Conservation (phyloP, 2,113 vertebrate species). For the Tachysurus vachellii region DNA sequence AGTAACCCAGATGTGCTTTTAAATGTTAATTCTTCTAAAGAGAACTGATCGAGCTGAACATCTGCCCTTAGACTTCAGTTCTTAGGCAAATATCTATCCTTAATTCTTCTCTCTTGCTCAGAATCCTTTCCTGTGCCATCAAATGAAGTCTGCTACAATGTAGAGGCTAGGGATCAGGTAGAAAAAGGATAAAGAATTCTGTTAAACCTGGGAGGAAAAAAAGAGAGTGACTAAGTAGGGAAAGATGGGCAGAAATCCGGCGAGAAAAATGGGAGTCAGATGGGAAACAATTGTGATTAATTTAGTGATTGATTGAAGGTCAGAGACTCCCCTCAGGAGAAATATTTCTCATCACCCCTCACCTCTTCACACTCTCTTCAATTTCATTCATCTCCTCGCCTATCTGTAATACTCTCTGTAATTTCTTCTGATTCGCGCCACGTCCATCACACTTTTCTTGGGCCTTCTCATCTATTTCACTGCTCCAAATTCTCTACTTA, state of each 20-base stretch:
- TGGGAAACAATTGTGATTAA: constrained; percentile 63
- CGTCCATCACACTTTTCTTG: constrained; percentile 24
- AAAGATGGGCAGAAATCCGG: constrained; percentile 29
- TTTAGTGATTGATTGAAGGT: constrained; percentile 65
- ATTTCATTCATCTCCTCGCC: constrained; percentile 55
- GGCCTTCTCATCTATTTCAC: constrained; percentile 33
- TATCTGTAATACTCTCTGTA: constrained; percentile 43
- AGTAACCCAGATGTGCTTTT: background rate
- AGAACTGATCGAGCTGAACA: background rate
- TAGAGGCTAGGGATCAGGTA: background rate
- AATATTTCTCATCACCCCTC: constrained; percentile 66
- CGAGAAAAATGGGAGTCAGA: constrained; percentile 27
- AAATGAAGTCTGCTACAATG: background rate
- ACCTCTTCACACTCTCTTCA: constrained; percentile 46
- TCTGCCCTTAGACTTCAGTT: background rate
- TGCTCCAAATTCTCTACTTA: background rate
- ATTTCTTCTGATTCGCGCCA: constrained; percentile 27
- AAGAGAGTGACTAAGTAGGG: constrained; percentile 2
- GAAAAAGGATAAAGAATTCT: background rate
- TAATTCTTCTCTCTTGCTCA: background rate
- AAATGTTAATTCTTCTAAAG: background rate
- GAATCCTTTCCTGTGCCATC: background rate
- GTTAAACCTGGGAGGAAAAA: background rate
- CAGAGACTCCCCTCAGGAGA: constrained; percentile 51
- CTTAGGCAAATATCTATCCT: background rate